These are phyloP conservation scores for Palaemon carinicauda DNA, from an alignment of 1,140 invertebrate genomes.

Conservation along the genomic window DNA sequence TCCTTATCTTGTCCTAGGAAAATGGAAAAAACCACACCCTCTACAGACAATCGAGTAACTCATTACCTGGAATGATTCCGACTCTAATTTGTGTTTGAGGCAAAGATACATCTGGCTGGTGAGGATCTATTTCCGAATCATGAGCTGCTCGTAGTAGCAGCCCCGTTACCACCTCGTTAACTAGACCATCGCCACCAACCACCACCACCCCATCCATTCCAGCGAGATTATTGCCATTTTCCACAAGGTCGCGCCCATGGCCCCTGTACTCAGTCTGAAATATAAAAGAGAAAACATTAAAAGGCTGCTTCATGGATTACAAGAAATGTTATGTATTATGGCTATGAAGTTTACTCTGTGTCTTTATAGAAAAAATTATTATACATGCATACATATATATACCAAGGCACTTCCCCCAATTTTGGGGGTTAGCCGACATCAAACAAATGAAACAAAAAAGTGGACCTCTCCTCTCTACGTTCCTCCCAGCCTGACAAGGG, in stretches of 20 bases:
- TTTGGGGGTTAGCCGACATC: too few species aligned
- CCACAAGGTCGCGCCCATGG: conserved; percentile 86
- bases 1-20: neutral
- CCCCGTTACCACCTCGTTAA: conserved; percentile 85
- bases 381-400: too few species aligned
- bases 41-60: neutral
- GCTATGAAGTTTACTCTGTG: too few species aligned
- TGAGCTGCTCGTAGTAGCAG: conserved; percentile 69
- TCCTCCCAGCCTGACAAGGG: too few species aligned
- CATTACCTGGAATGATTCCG: conserved; percentile 77
- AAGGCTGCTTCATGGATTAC: too few species aligned
- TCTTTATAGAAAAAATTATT: too few species aligned
- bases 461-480: too few species aligned
- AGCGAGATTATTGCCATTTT: conserved; percentile 79
- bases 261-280: conserved; percentile 81
- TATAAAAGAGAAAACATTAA: too few species aligned
- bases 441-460: too few species aligned
- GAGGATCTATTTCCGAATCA: conserved; percentile 71
- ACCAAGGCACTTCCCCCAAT: too few species aligned
- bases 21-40: neutral
- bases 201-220: conserved; percentile 75
- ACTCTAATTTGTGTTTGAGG: conserved; percentile 73
- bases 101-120: conserved; percentile 71
- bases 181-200: conserved; percentile 69
- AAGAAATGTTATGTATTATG: too few species aligned